Conservation (phyloP, 2,888 invertebrate genomes). For the Megalurothrips usitatus region DNA sequence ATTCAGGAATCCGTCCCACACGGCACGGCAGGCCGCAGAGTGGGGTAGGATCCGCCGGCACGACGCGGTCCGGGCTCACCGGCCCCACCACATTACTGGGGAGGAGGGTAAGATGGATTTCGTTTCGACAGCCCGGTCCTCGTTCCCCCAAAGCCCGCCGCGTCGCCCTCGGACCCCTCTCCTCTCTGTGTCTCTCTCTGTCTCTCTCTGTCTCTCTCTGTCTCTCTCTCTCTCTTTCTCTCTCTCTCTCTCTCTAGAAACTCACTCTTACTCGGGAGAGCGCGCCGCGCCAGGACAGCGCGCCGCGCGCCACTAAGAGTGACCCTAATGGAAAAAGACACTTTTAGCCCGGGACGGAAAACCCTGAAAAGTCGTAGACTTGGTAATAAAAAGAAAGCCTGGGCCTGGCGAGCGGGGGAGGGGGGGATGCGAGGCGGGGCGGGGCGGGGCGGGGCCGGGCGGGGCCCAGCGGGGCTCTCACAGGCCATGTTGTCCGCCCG, state of each 20-base stretch:
- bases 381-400: conserved; percentile 11
- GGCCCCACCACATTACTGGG: neutral
- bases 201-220: too few species aligned
- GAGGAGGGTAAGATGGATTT: conserved; percentile 22
- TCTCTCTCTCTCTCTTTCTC: neutral
- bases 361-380: conserved; percentile 24
- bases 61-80: neutral
- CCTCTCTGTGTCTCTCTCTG: neutral
- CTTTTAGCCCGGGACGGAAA: conserved; percentile 4
- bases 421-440: neutral
- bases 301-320: neutral
- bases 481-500: too few species aligned
- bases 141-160: neutral
- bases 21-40: too few species aligned
- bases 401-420: neutral
- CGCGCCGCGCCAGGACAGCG: neutral
- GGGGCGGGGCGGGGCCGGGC: neutral
- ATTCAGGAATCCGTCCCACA: too few species aligned
- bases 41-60: too few species aligned
- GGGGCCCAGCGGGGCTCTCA: neutral
- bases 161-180: neutral
- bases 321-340: conserved; percentile 26
- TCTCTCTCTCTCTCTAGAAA: neutral
- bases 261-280: neutral
- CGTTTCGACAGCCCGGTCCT: conserved; percentile 4